These are phyloP conservation scores for Patagioenas fasciata DNA, from an alignment of 2,113 vertebrate genomes.

Conservation along the genomic window DNA sequence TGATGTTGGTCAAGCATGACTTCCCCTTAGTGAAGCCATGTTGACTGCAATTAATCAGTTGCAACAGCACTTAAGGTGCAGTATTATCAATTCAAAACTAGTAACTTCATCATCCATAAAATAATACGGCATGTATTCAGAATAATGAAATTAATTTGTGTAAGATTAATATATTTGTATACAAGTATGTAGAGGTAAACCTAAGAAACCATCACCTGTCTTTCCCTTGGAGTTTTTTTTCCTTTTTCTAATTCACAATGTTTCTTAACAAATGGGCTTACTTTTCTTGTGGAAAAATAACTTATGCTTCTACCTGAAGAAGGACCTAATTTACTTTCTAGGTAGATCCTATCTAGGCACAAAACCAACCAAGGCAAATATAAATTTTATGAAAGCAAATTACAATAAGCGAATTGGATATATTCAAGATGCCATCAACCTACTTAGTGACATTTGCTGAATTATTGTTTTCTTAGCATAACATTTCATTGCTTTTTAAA, in stretches of 20 bases:
- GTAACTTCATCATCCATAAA: constrained; percentile 39
- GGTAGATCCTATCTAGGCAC: not conserved
- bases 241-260: not conserved
- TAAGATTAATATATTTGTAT: not conserved
- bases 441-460: not conserved
- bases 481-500: not conserved
- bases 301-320: not conserved
- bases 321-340: not conserved
- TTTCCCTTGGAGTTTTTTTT: not conserved
- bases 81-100: constrained; percentile 22
- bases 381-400: not conserved
- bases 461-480: not conserved
- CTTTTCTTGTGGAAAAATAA: not conserved
- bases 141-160: constrained; percentile 8
- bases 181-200: not conserved
- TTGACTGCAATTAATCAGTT: constrained; percentile 5
- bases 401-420: not conserved
- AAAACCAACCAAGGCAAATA: not conserved
- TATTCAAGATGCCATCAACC: not conserved
- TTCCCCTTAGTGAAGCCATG: too few species aligned
- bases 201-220: not conserved
- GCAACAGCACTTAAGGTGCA: constrained; percentile 16
- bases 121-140: constrained; percentile 1
- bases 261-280: not conserved
- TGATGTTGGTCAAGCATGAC: too few species aligned